Percentiles rank a stretch among this genome's conserved stretches.
phyloP scores from a whole-genome alignment of 2,797 vertebrate genomes.

The Lepidocolaptes lacrymiger region DNA sequence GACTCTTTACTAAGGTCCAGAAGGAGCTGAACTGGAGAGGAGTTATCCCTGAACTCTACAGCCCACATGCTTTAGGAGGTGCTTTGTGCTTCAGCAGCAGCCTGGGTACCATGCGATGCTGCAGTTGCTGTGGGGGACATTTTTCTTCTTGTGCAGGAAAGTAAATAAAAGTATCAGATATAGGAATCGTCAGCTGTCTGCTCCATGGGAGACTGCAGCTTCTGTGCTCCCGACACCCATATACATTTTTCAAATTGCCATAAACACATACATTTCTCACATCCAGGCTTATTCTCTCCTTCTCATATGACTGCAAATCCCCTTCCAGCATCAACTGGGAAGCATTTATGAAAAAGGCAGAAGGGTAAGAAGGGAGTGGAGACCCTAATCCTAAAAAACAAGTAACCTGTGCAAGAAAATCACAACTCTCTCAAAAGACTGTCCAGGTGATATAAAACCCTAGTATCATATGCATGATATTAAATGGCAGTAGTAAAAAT shows the following conservation, averaged over 20 bases:
- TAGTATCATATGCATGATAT: neutral
- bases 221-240: neutral
- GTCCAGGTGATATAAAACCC: neutral
- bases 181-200: neutral
- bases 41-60: neutral
- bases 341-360: neutral
- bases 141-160: neutral
- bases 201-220: neutral
- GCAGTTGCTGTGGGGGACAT: neutral
- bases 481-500: neutral
- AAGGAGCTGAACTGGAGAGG: neutral
- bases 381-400: neutral
- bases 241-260: neutral
- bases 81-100: neutral
- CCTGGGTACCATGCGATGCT: neutral
- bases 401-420: neutral
- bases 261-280: neutral
- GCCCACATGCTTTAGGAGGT: neutral
- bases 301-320: neutral
- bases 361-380: neutral
- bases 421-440: neutral
- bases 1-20: neutral
- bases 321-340: neutral
- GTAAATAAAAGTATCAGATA: neutral
- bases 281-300: neutral